Conservation (phyloP, 2,797 vertebrate species). For the Lates japonicus region DNA sequence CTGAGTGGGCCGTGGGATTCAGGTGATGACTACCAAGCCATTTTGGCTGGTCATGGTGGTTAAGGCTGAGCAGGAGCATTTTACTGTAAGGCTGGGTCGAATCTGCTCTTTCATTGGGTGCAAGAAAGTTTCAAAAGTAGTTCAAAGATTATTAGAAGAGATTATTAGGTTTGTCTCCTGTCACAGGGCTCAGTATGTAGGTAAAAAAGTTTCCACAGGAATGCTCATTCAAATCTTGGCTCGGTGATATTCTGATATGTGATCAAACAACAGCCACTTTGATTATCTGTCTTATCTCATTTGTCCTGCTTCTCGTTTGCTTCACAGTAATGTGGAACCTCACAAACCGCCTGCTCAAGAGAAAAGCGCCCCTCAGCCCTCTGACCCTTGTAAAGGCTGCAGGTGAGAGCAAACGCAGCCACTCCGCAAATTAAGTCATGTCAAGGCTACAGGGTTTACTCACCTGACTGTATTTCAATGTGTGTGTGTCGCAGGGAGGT, state of each 20-base stretch:
- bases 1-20: no score
- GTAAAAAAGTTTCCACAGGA: no score
- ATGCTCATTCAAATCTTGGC: no score
- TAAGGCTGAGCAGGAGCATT: background rate
- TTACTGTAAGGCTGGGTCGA: background rate
- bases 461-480: background rate
- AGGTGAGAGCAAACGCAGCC: conserved; percentile 54
- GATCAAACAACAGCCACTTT: background rate
- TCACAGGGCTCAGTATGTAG: no score
- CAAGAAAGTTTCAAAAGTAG: no score
- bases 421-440: background rate
- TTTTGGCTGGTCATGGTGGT: background rate
- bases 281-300: background rate
- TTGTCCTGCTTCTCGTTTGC: background rate
- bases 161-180: no score
- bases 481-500: conserved; percentile 67
- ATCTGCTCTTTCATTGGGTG: background rate
- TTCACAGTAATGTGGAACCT: conserved; percentile 54
- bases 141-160: background rate
- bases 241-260: background rate
- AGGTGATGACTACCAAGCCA: background rate
- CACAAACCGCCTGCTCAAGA: conserved; percentile 1
- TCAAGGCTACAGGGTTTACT: background rate
- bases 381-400: conserved; percentile 64
- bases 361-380: conserved; percentile 12